Evolutionary conservation across 53 echinoderm and acorn worm genomes (phyloP), one percentile per base, ranked within the genome.

Genomic region (Apostichopus leukothele): DNA sequence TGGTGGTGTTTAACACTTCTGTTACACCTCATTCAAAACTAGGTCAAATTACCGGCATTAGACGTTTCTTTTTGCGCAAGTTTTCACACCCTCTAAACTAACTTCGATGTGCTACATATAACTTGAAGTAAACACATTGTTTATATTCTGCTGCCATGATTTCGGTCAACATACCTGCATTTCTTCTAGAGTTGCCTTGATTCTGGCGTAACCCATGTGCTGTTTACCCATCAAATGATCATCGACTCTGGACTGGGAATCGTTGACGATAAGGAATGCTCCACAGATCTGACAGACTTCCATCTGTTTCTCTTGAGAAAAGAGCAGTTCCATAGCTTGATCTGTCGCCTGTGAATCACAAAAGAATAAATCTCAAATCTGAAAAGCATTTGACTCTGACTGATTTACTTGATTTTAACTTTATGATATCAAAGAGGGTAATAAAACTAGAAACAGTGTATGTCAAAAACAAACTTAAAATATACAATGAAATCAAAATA

Each of bases 181-280:
- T 75, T 96, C 97, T 21, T 96, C 97, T 66, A 96, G 90, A 7
- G 95, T 96, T 1, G 95, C 88, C 61, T 96, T 96, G 85, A 96
- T 96, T 92, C 92, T 93, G 67, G 97, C 97, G 83, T 95, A 96
- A 9, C 97, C 97, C 97, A 96, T 96, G 92, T 96, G 97, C 84
- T 96, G 97, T 59, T 96, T 96, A 83, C 97, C 97, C 97, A 96
- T 96, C 50, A 96, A 89, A 74, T 96, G 97, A 71, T 96, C 97
- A 74, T 96, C 97, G 0, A 96, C 97, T 12, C 97, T 75, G 52
- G 97, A 93, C 89, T 96, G 95, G 75, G 97, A 95, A 76, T 96
- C 97, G 20, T 95, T 95, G 5, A 96, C 95, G 13, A 96, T 96
- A 26, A 96, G 97, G 87, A 96, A 96, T 18, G 97, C 97, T 22